These are phyloP conservation scores for Martes martes DNA, from an alignment of 2,113 vertebrate genomes.

Conservation along the genomic window DNA sequence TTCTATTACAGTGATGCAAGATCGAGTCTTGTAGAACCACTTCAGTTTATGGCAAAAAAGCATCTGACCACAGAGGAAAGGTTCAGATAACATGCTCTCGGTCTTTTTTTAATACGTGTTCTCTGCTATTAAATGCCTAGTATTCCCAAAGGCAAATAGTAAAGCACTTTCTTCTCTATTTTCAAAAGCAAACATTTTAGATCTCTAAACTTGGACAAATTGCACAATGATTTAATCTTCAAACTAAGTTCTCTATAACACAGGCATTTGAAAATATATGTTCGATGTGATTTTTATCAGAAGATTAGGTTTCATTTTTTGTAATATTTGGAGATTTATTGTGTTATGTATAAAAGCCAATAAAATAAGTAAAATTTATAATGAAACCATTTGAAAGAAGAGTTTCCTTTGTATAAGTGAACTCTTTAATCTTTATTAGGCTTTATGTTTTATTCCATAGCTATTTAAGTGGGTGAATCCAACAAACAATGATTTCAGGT, in stretches of 20 bases:
- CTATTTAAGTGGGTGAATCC: constrained; percentile 63
- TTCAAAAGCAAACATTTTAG: constrained; percentile 67
- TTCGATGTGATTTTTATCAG: constrained; percentile 11
- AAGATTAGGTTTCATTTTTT: neutral
- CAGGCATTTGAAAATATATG: neutral
- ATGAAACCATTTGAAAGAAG: constrained; percentile 59
- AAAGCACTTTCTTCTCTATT: constrained; percentile 53
- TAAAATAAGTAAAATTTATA: constrained; percentile 51
- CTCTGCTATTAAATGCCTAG: constrained; percentile 50
- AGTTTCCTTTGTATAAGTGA: constrained; percentile 74
- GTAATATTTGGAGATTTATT: constrained; percentile 62
- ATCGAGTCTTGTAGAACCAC: constrained; percentile 33
- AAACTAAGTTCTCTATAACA: constrained; percentile 24
- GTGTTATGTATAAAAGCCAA: constrained; percentile 69
- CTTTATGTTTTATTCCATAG: constrained; percentile 68
- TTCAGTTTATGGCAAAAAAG: constrained; percentile 47
- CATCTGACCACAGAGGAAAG: constrained; percentile 46
- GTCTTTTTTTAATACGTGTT: constrained; percentile 34
- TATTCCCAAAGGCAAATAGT: constrained; percentile 52
- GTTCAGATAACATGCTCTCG: constrained; percentile 54
- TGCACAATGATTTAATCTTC: constrained; percentile 62
- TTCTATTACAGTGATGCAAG: constrained; percentile 30
- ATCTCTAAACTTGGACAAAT: constrained; percentile 24
- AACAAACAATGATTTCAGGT: constrained; percentile 69
- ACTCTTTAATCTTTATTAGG: constrained; percentile 73